These are phyloP conservation scores for Hetaerina titia DNA, from an alignment of 2,888 invertebrate species.

Conservation along the genomic window DNA sequence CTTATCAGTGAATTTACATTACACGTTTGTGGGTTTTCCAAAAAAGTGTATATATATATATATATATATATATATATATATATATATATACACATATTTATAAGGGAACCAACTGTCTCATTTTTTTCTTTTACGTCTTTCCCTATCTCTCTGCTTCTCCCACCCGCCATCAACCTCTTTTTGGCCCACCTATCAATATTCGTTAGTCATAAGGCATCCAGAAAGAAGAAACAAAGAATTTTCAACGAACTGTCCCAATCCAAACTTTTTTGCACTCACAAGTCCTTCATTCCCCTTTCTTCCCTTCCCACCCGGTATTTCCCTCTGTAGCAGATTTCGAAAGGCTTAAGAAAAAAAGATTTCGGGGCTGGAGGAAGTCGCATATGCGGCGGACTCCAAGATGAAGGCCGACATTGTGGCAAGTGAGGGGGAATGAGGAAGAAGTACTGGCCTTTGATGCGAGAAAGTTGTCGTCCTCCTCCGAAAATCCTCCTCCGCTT, in stretches of 20 bases:
- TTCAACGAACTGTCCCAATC: not conserved
- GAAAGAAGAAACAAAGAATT: not conserved
- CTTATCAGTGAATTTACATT: no score
- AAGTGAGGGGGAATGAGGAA: no score
- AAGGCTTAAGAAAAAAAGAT: not conserved
- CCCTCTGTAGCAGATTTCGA: conserved; percentile 2
- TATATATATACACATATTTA: not conserved
- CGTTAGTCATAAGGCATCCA: not conserved
- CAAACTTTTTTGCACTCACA: not conserved
- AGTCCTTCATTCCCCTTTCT: not conserved
- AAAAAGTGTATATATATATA: no score
- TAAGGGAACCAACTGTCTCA: not conserved
- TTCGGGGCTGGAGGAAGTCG: not conserved
- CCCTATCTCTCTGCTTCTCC: not conserved
- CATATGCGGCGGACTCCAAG: no score
- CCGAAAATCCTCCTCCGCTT: no score
- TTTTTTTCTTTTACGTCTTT: not conserved
- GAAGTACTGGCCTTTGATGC: no score
- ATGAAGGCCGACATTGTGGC: no score
- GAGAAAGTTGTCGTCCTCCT: no score
- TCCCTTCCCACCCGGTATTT: not conserved
- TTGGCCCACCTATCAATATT: not conserved
- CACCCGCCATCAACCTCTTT: not conserved
- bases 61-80: not conserved
- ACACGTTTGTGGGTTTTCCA: no score